A percentile compares a stretch with the other conserved stretches of the same genome.
Conservation (phyloP, 1,140 invertebrate genomes). For the Brachionus plicatilis region DNA sequence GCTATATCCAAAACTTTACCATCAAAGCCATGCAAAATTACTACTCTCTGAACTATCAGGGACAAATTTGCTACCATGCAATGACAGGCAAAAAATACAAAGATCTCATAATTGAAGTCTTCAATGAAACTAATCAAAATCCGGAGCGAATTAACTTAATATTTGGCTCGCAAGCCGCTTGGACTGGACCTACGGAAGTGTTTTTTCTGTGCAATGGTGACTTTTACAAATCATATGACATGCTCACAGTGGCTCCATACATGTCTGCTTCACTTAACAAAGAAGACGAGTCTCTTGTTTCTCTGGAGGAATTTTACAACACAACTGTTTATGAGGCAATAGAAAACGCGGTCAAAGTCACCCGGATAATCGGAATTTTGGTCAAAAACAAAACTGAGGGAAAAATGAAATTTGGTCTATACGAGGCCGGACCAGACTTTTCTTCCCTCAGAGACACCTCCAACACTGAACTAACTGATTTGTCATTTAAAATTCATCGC, state of each 20-base stretch:
- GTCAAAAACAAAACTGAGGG: slow-evolving; percentile 1
- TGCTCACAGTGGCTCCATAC: neutral
- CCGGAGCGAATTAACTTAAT: neutral
- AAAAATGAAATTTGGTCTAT: neutral
- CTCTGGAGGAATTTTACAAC: neutral
- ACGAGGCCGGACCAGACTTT: slow-evolving; percentile 22
- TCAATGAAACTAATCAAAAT: neutral
- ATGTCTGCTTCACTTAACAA: neutral
- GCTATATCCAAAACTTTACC: neutral
- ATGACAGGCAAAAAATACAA: neutral
- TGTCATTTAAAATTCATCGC: slow-evolving; percentile 2
- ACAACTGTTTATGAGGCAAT: neutral
- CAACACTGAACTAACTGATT: neutral
- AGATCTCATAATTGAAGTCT: neutral
- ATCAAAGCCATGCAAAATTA: slow-evolving; percentile 1
- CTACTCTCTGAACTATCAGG: neutral
- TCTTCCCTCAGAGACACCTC: neutral
- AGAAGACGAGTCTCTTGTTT: neutral
- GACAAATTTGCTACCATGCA: neutral
- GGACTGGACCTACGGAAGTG: neutral
- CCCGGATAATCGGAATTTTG: neutral
- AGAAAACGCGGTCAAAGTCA: neutral
- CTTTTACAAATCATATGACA: neutral
- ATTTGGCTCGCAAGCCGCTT: neutral
- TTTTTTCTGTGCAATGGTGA: slow-evolving; percentile 12